Evolutionary conservation across 2,113 vertebrate species (phyloP).

Genomic region (Oryzias melastigma): DNA sequence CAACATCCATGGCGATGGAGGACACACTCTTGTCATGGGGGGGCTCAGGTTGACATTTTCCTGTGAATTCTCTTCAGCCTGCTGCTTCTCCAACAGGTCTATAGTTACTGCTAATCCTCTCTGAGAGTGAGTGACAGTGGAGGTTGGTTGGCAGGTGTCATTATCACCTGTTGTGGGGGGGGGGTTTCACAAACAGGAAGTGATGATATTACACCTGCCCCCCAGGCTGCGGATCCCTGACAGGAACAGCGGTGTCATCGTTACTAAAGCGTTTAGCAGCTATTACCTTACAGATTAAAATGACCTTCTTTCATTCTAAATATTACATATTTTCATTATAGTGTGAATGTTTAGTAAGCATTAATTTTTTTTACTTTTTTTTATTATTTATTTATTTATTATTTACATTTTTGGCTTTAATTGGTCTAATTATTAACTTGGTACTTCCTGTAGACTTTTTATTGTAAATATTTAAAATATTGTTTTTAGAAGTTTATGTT

Average conservation of each 20-base stretch:
- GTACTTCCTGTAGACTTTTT: too few relatives aligned
- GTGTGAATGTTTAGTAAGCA: too few relatives aligned
- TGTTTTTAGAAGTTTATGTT: too few relatives aligned
- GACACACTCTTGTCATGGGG: conserved; percentile 9
- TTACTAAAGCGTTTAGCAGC: conserved; percentile 29
- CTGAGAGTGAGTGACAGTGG: conserved; percentile 48
- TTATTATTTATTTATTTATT: too few relatives aligned
- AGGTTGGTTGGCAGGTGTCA: conserved; percentile 63
- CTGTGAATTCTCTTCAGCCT: conserved; percentile 39
- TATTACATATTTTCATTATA: too few relatives aligned
- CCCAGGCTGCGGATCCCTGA: conserved; percentile 35
- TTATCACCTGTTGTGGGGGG: conserved; percentile 33
- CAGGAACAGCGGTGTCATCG: conserved; percentile 38
- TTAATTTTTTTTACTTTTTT: too few relatives aligned
- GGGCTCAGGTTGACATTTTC: conserved; percentile 25
- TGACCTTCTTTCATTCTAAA: too few relatives aligned
- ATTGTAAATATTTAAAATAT: too few relatives aligned
- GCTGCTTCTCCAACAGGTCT: conserved; percentile 37
- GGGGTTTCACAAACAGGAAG: conserved; percentile 57
- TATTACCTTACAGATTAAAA: conserved; percentile 13
- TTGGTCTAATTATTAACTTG: too few relatives aligned
- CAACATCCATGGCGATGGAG: conserved; percentile 2
- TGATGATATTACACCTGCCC: conserved; percentile 49
- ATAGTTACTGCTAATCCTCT: conserved; percentile 61
- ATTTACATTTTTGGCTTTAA: too few relatives aligned